Conservation (phyloP, 2,113 vertebrate genomes). For the Anoura caudifer region DNA sequence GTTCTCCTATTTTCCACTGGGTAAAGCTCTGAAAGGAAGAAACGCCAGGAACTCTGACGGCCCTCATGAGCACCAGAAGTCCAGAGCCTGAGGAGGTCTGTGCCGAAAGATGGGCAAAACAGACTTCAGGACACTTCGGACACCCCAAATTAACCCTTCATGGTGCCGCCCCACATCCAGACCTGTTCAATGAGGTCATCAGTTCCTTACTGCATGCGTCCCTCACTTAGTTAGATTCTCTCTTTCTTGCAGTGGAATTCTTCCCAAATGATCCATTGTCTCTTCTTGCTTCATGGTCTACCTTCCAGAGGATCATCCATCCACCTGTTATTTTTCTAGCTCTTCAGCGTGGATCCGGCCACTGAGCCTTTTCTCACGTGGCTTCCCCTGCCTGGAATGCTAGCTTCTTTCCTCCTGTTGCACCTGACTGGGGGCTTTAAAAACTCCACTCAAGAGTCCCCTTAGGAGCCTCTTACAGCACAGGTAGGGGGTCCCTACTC, state of each 20-base stretch:
- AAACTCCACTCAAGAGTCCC: not conserved
- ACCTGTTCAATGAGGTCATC: not conserved
- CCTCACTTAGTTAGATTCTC: not conserved
- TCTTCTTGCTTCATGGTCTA: not conserved
- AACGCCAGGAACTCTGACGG: not conserved
- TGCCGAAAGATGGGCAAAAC: not conserved
- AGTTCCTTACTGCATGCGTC: too few relatives aligned
- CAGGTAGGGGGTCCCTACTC: fast-evolving
- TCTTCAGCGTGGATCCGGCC: not conserved
- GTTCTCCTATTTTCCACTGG: not conserved
- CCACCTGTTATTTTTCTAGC: not conserved
- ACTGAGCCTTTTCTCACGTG: not conserved
- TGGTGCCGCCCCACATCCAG: not conserved
- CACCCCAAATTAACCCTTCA: too few relatives aligned
- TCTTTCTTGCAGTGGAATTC: not conserved
- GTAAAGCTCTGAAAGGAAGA: not conserved
- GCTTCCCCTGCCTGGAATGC: not conserved
- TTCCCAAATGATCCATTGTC: not conserved
- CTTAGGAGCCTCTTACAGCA: not conserved
- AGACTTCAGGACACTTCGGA: too few relatives aligned
- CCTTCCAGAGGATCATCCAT: not conserved
- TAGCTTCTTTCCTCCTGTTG: not conserved
- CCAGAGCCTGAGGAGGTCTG: fast-evolving
- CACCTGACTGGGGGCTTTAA: not conserved
- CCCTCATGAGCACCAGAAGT: not conserved